A percentile compares a stretch with the other conserved stretches of the same genome.
Evolutionary conservation across 1,140 invertebrate genomes (phyloP).

Genomic region (Brachystomella parvula): DNA sequence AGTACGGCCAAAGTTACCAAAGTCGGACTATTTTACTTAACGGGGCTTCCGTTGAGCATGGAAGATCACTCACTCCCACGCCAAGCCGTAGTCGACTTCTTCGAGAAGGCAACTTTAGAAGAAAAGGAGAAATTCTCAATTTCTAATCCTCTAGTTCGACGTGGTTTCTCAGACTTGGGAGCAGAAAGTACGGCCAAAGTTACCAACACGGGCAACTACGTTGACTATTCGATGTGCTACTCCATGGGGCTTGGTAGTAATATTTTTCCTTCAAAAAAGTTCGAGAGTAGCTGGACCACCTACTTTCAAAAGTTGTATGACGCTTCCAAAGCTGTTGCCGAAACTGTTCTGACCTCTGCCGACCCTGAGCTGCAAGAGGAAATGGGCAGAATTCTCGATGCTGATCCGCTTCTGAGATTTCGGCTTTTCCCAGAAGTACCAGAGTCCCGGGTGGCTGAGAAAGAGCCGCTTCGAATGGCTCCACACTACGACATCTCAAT

Average conservation of each 20-base stretch:
- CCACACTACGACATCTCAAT: constrained; percentile 10
- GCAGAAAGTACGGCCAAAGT: not conserved
- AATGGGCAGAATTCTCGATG: not conserved
- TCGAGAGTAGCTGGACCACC: not conserved
- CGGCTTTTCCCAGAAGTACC: not conserved
- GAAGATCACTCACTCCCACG: not conserved
- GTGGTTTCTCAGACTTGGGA: not conserved
- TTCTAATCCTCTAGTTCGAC: not conserved
- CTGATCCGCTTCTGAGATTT: not conserved
- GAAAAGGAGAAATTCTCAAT: not conserved
- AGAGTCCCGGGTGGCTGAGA: not conserved
- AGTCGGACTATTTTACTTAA: not conserved
- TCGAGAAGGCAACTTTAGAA: not conserved
- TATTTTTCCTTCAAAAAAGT: not conserved
- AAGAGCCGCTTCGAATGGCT: constrained; percentile 6
- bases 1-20: not conserved
- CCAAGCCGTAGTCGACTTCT: not conserved
- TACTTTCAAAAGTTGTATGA: not conserved
- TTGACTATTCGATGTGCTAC: constrained; percentile 1
- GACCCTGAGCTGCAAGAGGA: not conserved
- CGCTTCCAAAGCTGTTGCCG: not conserved
- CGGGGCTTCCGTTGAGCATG: not conserved
- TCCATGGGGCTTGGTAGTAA: not conserved
- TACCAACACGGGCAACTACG: not conserved
- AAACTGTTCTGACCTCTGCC: not conserved